These are phyloP conservation scores for Scaptodrosophila latifasciaeformis DNA, from an alignment of 2,888 invertebrate species.

Conservation along the genomic window DNA sequence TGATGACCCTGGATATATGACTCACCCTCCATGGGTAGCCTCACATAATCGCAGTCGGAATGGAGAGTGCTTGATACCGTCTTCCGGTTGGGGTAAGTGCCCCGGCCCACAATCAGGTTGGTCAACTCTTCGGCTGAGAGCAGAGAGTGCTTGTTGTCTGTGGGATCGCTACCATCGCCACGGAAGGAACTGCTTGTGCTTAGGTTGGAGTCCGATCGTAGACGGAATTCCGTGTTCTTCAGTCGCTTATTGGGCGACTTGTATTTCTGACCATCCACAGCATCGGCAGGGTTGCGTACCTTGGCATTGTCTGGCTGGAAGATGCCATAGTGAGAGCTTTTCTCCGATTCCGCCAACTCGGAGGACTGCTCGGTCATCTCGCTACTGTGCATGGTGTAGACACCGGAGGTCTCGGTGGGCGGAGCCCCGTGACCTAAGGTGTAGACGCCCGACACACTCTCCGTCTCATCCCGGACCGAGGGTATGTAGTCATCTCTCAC, in stretches of 20 bases:
- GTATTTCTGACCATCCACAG: slow-evolving; percentile 77
- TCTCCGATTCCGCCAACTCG: slow-evolving; percentile 78
- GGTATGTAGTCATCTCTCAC: slow-evolving; percentile 79
- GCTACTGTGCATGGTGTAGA: slow-evolving; percentile 86
- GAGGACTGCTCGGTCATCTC: slow-evolving; percentile 78
- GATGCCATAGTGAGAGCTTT: slow-evolving; percentile 78
- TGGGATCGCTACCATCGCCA: slow-evolving; percentile 92
- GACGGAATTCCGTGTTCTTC: slow-evolving; percentile 78
- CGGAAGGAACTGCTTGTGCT: slow-evolving; percentile 88
- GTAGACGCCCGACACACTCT: slow-evolving; percentile 79
- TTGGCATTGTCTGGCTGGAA: slow-evolving; percentile 77
- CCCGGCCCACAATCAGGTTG: slow-evolving; percentile 87
- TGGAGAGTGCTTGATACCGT: slow-evolving; percentile 90
- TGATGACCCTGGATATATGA: slow-evolving; percentile 79
- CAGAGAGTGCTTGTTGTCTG: slow-evolving; percentile 84
- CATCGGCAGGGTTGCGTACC: slow-evolving; percentile 75
- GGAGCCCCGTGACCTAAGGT: slow-evolving; percentile 79
- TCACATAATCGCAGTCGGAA: slow-evolving; percentile 93
- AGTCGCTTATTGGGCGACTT: slow-evolving; percentile 70
- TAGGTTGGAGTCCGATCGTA: slow-evolving; percentile 85
- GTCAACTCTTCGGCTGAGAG: slow-evolving; percentile 89
- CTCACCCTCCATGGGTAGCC: slow-evolving; percentile 78
- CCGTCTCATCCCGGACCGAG: slow-evolving; percentile 70
- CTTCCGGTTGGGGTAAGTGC: slow-evolving; percentile 84
- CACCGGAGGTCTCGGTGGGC: slow-evolving; percentile 89